phyloP scores from a whole-genome alignment of 2,797 vertebrate species.

The Huso huso region DNA sequence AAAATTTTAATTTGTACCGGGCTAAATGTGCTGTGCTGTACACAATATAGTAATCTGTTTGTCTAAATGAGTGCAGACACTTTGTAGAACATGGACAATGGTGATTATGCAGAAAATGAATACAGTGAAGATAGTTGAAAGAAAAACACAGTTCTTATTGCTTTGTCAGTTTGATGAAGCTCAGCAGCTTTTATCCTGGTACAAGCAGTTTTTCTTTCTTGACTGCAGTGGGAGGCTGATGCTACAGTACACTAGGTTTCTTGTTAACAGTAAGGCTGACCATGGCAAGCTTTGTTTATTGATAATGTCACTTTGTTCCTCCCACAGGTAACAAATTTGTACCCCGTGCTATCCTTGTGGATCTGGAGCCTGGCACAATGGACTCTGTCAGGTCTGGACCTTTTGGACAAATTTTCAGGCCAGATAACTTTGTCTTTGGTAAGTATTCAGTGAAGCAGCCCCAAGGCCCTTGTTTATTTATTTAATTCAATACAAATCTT shows the following conservation, averaged over 20 bases:
- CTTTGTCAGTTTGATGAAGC: slow-evolving; percentile 22
- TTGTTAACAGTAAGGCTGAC: neutral
- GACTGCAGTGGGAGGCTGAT: neutral
- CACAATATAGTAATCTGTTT: too few species aligned
- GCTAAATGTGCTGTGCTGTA: too few species aligned
- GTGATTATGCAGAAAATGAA: too few species aligned
- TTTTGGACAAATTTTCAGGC: slow-evolving; percentile 93
- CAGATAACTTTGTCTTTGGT: slow-evolving; percentile 84
- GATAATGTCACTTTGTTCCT: slow-evolving; percentile 18
- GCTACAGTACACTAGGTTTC: neutral
- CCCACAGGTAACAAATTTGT: slow-evolving; percentile 62
- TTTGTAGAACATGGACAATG: too few species aligned
- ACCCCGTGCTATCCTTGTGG: slow-evolving; percentile 67
- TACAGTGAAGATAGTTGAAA: too few species aligned
- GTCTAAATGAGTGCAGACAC: too few species aligned
- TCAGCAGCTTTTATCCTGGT: slow-evolving; percentile 26
- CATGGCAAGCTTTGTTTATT: neutral
- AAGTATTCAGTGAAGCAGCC: slow-evolving; percentile 24
- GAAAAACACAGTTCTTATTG: too few species aligned
- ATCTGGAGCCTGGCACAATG: slow-evolving; percentile 71
- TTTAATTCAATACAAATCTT: too few species aligned
- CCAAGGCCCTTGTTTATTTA: too few species aligned
- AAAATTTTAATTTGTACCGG: too few species aligned
- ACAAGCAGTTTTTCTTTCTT: slow-evolving; percentile 22
- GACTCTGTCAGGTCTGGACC: slow-evolving; percentile 75